Conservation (phyloP, 2,888 invertebrate genomes). For the Lasioglossum vierecki region DNA sequence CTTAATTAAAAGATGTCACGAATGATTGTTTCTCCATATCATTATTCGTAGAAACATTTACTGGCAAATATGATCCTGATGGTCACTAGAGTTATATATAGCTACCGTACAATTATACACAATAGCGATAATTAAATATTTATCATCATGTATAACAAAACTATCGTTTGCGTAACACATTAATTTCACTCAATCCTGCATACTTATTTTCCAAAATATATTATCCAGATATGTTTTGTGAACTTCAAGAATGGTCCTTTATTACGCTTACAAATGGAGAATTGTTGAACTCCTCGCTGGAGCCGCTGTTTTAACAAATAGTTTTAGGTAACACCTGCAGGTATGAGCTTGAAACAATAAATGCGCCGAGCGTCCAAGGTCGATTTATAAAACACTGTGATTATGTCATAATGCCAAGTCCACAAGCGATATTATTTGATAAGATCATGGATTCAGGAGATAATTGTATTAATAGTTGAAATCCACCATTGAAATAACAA, state of each 20-base stretch:
- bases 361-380: neutral
- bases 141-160: neutral
- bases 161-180: neutral
- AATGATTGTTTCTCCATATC: neutral
- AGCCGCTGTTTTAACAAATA: neutral
- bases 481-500: neutral
- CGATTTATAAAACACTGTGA: neutral
- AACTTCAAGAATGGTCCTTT: neutral
- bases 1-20: neutral
- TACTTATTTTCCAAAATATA: neutral
- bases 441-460: constrained; percentile 18
- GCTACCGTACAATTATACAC: no score
- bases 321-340: neutral
- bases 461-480: neutral
- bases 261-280: neutral
- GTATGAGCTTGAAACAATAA: neutral
- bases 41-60: no score
- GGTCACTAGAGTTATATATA: no score
- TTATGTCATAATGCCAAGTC: neutral
- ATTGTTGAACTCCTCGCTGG: neutral
- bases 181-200: neutral
- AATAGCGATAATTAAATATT: neutral
- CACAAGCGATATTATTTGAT: constrained; percentile 24
- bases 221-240: neutral
- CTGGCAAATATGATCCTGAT: no score